Evolutionary conservation across 1,140 invertebrate species (phyloP).

Genomic region (Neelides sp.): DNA sequence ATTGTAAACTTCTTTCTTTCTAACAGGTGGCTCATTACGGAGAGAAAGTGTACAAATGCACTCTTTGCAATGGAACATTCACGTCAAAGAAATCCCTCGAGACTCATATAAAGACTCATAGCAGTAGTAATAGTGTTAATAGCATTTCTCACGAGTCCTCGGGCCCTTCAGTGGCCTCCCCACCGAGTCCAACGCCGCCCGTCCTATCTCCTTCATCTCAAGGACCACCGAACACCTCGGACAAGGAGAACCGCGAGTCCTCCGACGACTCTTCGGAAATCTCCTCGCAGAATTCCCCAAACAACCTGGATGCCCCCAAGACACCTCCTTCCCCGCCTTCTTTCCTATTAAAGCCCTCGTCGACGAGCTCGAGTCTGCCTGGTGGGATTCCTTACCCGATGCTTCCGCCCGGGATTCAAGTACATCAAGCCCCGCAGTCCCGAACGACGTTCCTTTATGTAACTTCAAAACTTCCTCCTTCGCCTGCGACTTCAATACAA

Average conservation of each 20-base stretch:
- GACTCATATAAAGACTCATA: slow-evolving; percentile 72
- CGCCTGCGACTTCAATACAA: no score
- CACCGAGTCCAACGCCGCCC: slow-evolving; percentile 6
- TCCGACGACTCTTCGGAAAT: slow-evolving; percentile 31
- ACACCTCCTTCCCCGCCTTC: slow-evolving; percentile 7
- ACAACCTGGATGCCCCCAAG: slow-evolving; percentile 13
- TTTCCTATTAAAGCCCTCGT: no score
- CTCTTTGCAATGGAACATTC: slow-evolving; percentile 75
- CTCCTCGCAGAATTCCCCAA: slow-evolving; percentile 27
- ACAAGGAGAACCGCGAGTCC: slow-evolving; percentile 30
- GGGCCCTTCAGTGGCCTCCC: slow-evolving; percentile 17
- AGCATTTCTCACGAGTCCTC: slow-evolving; percentile 44
- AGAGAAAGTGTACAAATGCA: slow-evolving; percentile 82
- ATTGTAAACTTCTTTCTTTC: not conserved
- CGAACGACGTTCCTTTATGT: slow-evolving; percentile 30
- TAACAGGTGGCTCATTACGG: slow-evolving; percentile 74
- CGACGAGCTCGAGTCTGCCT: no score
- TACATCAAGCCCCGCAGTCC: slow-evolving; percentile 29
- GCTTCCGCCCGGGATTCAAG: slow-evolving; percentile 29
- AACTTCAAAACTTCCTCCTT: slow-evolving; percentile 28
- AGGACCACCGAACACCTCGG: slow-evolving; percentile 23
- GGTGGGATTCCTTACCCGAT: slow-evolving; percentile 30
- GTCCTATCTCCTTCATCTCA: slow-evolving; percentile 20
- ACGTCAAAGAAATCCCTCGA: slow-evolving; percentile 80
- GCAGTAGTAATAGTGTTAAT: no score